These are phyloP conservation scores for Belgica antarctica DNA, from an alignment of 2,888 invertebrate species.

Conservation along the genomic window DNA sequence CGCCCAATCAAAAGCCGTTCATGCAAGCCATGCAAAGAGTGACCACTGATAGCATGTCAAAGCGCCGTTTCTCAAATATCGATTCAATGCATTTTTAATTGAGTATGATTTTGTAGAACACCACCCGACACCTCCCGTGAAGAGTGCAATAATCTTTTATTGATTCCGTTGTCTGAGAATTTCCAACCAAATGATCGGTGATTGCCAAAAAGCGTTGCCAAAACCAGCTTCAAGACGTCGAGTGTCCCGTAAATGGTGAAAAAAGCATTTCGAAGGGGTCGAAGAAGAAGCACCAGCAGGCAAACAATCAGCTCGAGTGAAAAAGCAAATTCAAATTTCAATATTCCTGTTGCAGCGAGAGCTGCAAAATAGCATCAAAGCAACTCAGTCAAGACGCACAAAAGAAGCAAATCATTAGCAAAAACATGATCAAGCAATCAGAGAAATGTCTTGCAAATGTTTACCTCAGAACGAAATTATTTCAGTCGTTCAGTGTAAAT, in stretches of 20 bases:
- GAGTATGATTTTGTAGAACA: background rate
- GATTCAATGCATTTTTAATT: conserved; percentile 4
- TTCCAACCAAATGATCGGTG: background rate
- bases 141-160: background rate
- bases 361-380: too few relatives aligned
- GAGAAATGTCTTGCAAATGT: too few relatives aligned
- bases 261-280: background rate
- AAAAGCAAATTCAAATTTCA: too few relatives aligned
- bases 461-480: too few relatives aligned
- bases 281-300: conserved; percentile 3
- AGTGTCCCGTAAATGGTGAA: background rate
- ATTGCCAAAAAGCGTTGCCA: conserved; percentile 1
- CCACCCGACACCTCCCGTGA: background rate
- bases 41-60: background rate
- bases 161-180: background rate
- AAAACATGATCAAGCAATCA: too few relatives aligned
- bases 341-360: too few relatives aligned
- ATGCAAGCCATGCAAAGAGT: background rate
- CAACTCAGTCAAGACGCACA: too few relatives aligned
- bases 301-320: too few relatives aligned
- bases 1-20: background rate
- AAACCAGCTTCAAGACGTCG: background rate
- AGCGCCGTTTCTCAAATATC: background rate
- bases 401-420: too few relatives aligned
- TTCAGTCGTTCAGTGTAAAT: too few relatives aligned